Conservation (phyloP, 2,797 vertebrate species). For the Coccyzus lansbergi region DNA sequence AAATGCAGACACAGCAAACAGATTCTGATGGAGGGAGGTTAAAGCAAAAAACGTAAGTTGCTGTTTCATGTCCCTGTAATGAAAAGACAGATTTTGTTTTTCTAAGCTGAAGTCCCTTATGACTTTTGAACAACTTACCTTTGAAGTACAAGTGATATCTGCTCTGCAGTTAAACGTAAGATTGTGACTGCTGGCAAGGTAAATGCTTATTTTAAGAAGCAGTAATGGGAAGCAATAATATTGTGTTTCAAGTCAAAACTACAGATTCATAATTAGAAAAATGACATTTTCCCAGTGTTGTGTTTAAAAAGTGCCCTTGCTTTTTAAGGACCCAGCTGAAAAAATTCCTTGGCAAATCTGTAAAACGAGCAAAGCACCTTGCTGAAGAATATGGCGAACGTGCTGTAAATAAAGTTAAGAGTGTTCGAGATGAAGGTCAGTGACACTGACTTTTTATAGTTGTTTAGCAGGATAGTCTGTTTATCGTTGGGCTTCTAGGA, state of each 20-base stretch:
- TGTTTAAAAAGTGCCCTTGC: not conserved
- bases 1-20: constrained; percentile 85
- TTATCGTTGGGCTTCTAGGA: not conserved
- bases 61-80: not conserved
- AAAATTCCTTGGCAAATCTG: constrained; percentile 96
- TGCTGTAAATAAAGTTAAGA: constrained; percentile 98
- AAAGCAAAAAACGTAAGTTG: constrained; percentile 95
- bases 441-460: not conserved
- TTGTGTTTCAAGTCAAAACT: not conserved
- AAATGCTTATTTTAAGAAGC: not conserved
- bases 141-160: not conserved
- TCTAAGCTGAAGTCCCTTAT: not conserved
- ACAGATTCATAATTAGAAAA: not conserved
- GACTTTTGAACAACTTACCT: not conserved
- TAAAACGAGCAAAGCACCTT: constrained; percentile 95
- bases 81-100: not conserved
- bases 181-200: not conserved
- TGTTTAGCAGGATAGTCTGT: not conserved
- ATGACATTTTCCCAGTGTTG: not conserved
- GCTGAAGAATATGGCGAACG: constrained; percentile 97
- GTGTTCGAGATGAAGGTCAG: constrained; percentile 95
- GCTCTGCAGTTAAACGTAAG: not conserved
- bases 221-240: not conserved
- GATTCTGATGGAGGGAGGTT: constrained; percentile 95
- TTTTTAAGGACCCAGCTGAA: constrained; percentile 91